Evolutionary conservation across 2,797 vertebrate genomes (phyloP).

Genomic region (Cirrhinus molitorella): DNA sequence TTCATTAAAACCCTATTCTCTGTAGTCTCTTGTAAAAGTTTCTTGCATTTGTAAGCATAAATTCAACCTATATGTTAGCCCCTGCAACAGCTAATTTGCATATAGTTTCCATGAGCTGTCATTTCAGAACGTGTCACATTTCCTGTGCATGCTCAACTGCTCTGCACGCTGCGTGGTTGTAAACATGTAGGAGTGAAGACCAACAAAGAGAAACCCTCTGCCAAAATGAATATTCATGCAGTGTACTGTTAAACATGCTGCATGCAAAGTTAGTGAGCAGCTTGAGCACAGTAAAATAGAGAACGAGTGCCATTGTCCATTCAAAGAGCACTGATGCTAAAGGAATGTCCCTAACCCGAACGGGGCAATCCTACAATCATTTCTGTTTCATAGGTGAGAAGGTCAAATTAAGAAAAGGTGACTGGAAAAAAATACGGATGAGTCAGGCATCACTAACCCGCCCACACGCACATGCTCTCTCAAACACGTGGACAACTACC

Average conservation of each 20-base stretch:
- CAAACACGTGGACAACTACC: not conserved
- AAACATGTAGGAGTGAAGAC: conserved; percentile 54
- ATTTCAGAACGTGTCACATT: conserved; percentile 62
- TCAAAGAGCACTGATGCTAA: not conserved
- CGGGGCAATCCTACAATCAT: conserved; percentile 8
- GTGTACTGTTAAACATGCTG: not conserved
- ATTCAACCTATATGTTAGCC: conserved; percentile 27
- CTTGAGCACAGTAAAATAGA: not conserved
- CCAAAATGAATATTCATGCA: not conserved
- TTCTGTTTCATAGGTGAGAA: conserved; percentile 32
- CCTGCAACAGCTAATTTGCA: conserved; percentile 44
- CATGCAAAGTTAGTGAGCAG: not conserved
- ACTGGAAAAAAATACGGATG: conserved; percentile 51
- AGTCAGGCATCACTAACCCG: conserved; percentile 58
- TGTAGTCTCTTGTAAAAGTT: not conserved
- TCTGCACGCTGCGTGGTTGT: conserved; percentile 57
- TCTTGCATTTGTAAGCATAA: conserved; percentile 29
- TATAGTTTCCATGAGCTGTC: conserved; percentile 60
- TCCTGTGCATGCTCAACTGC: conserved; percentile 57
- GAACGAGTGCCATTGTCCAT: not conserved
- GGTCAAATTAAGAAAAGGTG: conserved; percentile 20
- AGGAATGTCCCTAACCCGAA: conserved; percentile 26
- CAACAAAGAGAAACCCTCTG: conserved; percentile 31
- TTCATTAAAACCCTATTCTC: not conserved
- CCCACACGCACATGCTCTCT: not conserved